phyloP scores from a whole-genome alignment of 2,888 invertebrate species.

The Lysandra bellargus region DNA sequence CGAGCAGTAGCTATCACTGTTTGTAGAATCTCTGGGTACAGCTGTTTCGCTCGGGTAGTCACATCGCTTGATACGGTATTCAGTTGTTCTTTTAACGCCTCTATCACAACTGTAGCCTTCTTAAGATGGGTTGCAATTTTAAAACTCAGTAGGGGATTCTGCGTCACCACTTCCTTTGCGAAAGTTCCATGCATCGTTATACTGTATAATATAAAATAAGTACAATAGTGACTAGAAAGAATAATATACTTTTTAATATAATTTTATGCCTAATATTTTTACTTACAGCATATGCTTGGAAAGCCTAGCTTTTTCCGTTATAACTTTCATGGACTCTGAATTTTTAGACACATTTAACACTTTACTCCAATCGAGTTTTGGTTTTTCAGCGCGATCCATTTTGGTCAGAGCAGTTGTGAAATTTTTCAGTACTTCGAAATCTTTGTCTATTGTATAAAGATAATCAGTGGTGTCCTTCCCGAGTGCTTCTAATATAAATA shows the following conservation, averaged over 20 bases:
- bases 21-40: conserved; percentile 56
- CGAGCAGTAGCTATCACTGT: conserved; percentile 59
- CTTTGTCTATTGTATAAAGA: conserved; percentile 62
- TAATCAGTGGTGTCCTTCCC: conserved; percentile 65
- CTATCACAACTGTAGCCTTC: conserved; percentile 54
- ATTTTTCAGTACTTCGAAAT: conserved; percentile 59
- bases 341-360: conserved; percentile 53
- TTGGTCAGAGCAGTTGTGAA: conserved; percentile 53
- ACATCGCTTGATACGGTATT: conserved; percentile 48
- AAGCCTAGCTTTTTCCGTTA: conserved; percentile 52
- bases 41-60: conserved; percentile 48
- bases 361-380: conserved; percentile 52
- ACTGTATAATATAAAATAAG: conserved; percentile 48
- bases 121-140: conserved; percentile 64
- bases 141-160: conserved; percentile 64
- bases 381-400: conserved; percentile 46
- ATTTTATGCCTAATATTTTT: conserved; percentile 16
- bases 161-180: conserved; percentile 70
- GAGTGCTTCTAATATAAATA: conserved; percentile 68
- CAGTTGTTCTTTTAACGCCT: conserved; percentile 60
- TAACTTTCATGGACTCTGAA: conserved; percentile 55
- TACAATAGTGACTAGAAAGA: background rate
- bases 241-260: conserved; percentile 49
- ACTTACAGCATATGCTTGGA: conserved; percentile 70
- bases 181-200: conserved; percentile 70